phyloP scores from a whole-genome alignment of 2,888 invertebrate genomes.

The Dascillus cervinus region DNA sequence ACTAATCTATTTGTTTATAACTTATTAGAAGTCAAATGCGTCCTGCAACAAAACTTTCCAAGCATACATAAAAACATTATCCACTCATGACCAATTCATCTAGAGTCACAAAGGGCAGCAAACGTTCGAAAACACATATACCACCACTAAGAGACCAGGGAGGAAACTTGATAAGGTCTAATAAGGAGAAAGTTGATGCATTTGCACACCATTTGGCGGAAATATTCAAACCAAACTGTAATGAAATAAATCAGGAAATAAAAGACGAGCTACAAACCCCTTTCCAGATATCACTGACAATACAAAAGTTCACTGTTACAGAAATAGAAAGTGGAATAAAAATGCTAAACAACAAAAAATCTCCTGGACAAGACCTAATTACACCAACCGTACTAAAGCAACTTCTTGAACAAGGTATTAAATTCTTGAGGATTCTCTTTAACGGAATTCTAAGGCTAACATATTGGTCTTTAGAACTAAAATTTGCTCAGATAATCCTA shows the following conservation, averaged over 20 bases:
- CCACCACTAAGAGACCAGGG: constrained; percentile 2
- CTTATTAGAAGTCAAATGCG: no score
- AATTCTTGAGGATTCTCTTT: constrained; percentile 4
- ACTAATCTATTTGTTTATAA: no score
- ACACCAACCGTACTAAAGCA: no score
- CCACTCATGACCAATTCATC: constrained; percentile 1
- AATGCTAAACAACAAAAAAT: constrained; percentile 2
- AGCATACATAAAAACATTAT: constrained; percentile 3
- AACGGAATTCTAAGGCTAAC: constrained; percentile 2
- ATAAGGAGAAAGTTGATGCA: constrained; percentile 2
- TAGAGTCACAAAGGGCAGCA: constrained; percentile 3
- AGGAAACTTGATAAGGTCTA: constrained; percentile 1
- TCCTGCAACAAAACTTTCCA: constrained; percentile 3
- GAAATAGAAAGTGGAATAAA: constrained; percentile 2
- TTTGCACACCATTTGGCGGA: no score
- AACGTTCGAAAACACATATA: constrained; percentile 1
- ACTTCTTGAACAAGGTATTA: constrained; percentile 2
- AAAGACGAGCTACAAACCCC: constrained; percentile 2
- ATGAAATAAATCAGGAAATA: constrained; percentile 3
- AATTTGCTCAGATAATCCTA: no score
- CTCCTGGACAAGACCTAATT: constrained; percentile 4
- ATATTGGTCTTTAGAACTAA: constrained; percentile 3
- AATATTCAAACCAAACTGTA: constrained; percentile 4
- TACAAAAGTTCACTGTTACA: constrained; percentile 2
- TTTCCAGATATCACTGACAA: constrained; percentile 2